Conservation (phyloP, 2,113 vertebrate species). For the Callochromis pleurospilus region DNA sequence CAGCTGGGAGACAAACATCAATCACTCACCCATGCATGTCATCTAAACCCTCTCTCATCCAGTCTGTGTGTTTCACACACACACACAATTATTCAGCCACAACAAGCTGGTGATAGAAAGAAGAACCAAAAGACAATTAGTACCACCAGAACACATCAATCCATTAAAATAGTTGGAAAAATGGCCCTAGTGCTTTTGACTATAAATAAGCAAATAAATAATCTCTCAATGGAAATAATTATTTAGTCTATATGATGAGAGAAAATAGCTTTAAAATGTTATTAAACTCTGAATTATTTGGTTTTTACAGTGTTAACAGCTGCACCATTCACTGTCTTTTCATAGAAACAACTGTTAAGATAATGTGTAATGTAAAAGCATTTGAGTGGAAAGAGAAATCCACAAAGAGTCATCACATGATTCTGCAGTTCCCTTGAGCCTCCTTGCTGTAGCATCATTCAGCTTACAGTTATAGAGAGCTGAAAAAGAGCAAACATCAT, state of each 20-base stretch:
- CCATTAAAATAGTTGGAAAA: neutral
- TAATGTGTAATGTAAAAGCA: neutral
- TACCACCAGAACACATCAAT: neutral
- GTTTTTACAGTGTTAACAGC: neutral
- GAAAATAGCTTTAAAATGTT: neutral
- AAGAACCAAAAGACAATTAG: neutral
- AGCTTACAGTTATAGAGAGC: neutral
- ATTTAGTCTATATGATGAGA: neutral
- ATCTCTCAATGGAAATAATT: neutral
- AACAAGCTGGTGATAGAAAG: neutral
- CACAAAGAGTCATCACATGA: neutral
- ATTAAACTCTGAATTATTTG: neutral
- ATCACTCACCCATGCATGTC: slow-evolving; percentile 3
- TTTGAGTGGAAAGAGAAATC: neutral
- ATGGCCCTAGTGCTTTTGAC: neutral
- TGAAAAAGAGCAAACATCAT: neutral
- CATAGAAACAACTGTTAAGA: neutral
- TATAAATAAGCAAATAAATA: neutral
- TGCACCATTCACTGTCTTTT: neutral
- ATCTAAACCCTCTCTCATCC: neutral
- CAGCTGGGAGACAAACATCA: slow-evolving; percentile 17
- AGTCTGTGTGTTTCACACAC: neutral
- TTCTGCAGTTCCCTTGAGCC: neutral
- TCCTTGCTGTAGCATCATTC: neutral
- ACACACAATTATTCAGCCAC: neutral